Percentiles rank a stretch among this genome's conserved stretches.
Conservation (phyloP, 2,888 invertebrate genomes). For the Xestia rhomboidea region DNA sequence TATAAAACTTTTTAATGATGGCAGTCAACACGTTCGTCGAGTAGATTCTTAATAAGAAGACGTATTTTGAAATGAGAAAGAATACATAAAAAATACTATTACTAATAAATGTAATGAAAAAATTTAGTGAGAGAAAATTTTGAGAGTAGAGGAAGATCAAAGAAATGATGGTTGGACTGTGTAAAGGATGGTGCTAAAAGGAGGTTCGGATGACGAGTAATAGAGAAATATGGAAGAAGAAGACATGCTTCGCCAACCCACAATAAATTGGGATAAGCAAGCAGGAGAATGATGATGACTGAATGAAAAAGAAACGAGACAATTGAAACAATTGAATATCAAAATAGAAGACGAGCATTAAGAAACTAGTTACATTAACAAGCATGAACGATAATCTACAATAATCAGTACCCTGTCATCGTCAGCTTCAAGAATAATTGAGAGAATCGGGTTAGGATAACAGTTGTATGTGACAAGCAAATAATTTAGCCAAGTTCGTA, state of each 20-base stretch:
- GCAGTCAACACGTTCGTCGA: not conserved
- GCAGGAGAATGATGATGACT: not conserved
- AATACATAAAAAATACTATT: not conserved
- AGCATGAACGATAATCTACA: constrained; percentile 19
- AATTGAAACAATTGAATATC: not conserved
- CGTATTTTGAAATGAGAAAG: not conserved
- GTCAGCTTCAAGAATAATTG: constrained; percentile 55
- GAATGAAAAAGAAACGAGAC: not conserved
- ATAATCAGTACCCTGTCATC: constrained; percentile 47
- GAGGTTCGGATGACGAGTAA: not conserved
- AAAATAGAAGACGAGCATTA: constrained; percentile 2
- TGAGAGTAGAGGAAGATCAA: not conserved
- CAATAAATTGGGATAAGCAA: no score
- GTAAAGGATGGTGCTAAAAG: not conserved
- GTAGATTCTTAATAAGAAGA: not conserved
- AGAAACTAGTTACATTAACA: not conserved
- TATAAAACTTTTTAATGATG: constrained; percentile 19
- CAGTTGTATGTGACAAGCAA: constrained; percentile 59
- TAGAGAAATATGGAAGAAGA: not conserved
- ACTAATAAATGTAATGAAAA: not conserved
- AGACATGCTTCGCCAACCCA: not conserved
- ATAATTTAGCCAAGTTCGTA: constrained; percentile 53
- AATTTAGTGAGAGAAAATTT: not conserved
- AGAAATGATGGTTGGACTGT: not conserved
- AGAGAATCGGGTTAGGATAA: constrained; percentile 54